phyloP scores from a whole-genome alignment of 2,888 invertebrate species.

The Drosophila anomalata region DNA sequence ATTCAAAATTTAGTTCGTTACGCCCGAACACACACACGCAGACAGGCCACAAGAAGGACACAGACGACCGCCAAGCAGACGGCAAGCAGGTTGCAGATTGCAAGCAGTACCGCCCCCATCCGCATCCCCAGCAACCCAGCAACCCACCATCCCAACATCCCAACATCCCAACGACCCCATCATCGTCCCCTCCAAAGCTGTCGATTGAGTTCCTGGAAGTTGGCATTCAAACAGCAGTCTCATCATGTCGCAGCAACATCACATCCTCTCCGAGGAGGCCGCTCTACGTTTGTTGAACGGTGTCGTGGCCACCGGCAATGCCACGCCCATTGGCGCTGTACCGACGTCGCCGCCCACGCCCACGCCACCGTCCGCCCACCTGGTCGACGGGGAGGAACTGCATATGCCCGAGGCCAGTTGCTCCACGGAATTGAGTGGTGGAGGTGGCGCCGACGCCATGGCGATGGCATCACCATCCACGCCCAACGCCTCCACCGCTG shows the following conservation, averaged over 20 bases:
- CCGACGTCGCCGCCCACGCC: background rate
- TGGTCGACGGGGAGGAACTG: background rate
- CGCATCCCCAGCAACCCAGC: background rate
- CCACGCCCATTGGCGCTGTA: background rate
- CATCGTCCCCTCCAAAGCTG: background rate
- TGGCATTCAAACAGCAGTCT: too few relatives aligned
- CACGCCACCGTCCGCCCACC: background rate
- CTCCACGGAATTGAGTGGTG: background rate
- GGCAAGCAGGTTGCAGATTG: background rate
- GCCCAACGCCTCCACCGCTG: background rate
- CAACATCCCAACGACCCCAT: too few relatives aligned
- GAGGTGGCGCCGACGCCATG: background rate
- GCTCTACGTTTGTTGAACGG: slow-evolving; percentile 71
- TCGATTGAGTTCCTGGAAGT: background rate
- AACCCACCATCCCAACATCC: too few relatives aligned
- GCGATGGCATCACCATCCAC: background rate
- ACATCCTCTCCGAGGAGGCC: slow-evolving; percentile 62
- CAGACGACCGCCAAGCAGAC: background rate
- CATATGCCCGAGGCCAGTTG: background rate
- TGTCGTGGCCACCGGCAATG: slow-evolving; percentile 35
- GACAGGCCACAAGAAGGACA: background rate
- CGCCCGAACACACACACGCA: slow-evolving; percentile 31
- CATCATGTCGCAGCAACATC: slow-evolving; percentile 48
- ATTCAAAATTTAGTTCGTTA: slow-evolving; percentile 52
- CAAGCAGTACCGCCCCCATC: background rate